Evolutionary conservation across 2,888 invertebrate genomes (phyloP).

Genomic region (Drosophila antonietae): DNA sequence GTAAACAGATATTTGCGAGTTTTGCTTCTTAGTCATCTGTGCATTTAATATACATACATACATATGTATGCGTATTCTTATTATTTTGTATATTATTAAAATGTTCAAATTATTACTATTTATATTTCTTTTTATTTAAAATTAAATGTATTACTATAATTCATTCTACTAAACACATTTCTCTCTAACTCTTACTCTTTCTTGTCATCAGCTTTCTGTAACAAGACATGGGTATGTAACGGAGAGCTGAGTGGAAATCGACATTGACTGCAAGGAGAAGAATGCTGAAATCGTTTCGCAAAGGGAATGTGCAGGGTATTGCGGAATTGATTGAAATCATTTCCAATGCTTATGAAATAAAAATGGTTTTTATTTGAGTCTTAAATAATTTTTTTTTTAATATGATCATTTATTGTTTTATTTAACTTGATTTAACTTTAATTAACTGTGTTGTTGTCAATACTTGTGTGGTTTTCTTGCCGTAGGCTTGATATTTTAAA

Average conservation of each 20-base stretch:
- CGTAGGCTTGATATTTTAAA: not conserved
- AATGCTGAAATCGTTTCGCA: too few species aligned
- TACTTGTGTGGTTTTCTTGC: conserved; percentile 27
- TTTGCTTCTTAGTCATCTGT: too few species aligned
- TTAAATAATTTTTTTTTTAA: conserved; percentile 11
- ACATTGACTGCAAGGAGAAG: too few species aligned
- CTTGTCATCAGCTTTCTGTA: conserved; percentile 43
- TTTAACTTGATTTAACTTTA: conserved; percentile 40
- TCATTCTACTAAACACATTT: not conserved
- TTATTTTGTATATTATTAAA: too few species aligned
- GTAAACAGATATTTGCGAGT: too few species aligned
- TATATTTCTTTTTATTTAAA: not conserved
- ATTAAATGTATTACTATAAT: not conserved
- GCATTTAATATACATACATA: too few species aligned
- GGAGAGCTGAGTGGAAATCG: too few species aligned
- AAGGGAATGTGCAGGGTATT: too few species aligned
- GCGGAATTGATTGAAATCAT: conserved; percentile 75
- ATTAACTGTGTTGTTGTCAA: conserved; percentile 48
- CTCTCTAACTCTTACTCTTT: not conserved
- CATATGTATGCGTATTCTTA: too few species aligned
- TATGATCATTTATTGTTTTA: too few species aligned
- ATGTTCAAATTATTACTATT: too few species aligned
- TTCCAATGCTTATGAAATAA: not conserved
- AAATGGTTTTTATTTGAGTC: conserved; percentile 19
- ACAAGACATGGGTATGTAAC: too few species aligned